A percentile compares a stretch with the other conserved stretches of the same genome.
These are phyloP conservation scores for Hydrophis major DNA, from an alignment of 2,797 vertebrate genomes.

Conservation along the genomic window DNA sequence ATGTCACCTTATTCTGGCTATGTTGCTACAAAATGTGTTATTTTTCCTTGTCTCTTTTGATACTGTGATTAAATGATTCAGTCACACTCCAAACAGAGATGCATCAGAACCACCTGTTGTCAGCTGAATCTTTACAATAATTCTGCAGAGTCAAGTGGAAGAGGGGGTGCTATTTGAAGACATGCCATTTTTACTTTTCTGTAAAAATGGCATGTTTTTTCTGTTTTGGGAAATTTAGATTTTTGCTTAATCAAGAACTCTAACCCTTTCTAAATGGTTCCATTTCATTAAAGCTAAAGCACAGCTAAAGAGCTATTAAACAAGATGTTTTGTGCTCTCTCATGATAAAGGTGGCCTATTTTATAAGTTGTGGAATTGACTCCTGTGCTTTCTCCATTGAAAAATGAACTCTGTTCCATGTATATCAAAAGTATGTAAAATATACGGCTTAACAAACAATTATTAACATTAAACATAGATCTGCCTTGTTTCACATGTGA, in stretches of 20 bases:
- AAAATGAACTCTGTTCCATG: slow-evolving; percentile 7
- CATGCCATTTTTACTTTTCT: not conserved
- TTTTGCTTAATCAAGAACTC: not conserved
- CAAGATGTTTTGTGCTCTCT: not conserved
- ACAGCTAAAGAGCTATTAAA: slow-evolving; percentile 1
- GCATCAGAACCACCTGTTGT: not conserved
- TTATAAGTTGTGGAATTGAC: not conserved
- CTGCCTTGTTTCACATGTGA: slow-evolving; percentile 8
- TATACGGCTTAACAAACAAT: not conserved
- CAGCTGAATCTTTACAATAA: not conserved
- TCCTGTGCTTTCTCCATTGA: not conserved
- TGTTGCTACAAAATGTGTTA: not conserved
- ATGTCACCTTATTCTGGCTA: not conserved
- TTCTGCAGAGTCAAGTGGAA: not conserved
- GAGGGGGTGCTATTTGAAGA: not conserved
- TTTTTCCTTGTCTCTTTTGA: not conserved
- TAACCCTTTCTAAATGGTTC: slow-evolving; percentile 1
- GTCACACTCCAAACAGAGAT: not conserved
- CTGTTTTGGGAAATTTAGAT: not conserved
- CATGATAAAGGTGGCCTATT: slow-evolving; percentile 5
- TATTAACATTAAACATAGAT: slow-evolving; percentile 12
- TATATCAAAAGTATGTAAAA: slow-evolving; percentile 23
- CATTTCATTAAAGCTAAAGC: not conserved
- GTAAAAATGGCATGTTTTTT: too few relatives aligned
- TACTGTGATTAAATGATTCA: not conserved